Base-by-base conservation (phyloP, 2,888 invertebrate species). In the Drosophila stalkeri region DNA sequence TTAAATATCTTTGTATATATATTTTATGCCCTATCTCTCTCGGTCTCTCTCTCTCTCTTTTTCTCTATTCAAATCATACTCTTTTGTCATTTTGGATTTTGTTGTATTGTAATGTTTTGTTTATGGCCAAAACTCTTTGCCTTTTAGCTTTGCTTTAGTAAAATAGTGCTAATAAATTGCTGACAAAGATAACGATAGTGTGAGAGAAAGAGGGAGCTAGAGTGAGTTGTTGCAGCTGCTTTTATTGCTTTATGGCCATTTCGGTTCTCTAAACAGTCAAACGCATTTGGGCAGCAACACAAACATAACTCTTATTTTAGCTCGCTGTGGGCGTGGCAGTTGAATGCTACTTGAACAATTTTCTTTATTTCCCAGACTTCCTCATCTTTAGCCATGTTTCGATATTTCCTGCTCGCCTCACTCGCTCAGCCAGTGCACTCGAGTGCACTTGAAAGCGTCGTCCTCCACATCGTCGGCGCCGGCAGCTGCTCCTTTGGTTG, bases 321-420 rank as follows among this genome's bases (percentile, higher is more conserved):
- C 23, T 70, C 27, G 3, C n/a, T n/a, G 31, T 68, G 54, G 39
- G 69, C 60, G 60, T 69, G 43, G 47, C 18, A 23, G 23, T 39
- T 31, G 41, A 61, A 62, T 52, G 37, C 16, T 43, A 57, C 55
- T 63, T 64, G 33, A 47, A 72, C 49, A 72, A 81, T 83, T 64
- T 74, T 70, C 57, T 57, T 68, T 60, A 66, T 74, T 68, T 71
- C 57, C 56, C 77, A 68, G 70, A 80, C 66, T 81, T 71, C 66
- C 41, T 54, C 56, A 62, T 52, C 12, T 23, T 60, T 54, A 23
- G 49, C 31, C 49, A 46, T 72, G 20, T 47, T 70, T 70, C 61
- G 54, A 70, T 62, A 57, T 61, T 54, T 66, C 44, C 49, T 18
- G 27, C 43, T 43, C 60, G 44, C 44, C 62, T 41, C 41, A 4